Evolutionary conservation across 2,797 vertebrate genomes (phyloP).

Genomic region (Chelmon rostratus): DNA sequence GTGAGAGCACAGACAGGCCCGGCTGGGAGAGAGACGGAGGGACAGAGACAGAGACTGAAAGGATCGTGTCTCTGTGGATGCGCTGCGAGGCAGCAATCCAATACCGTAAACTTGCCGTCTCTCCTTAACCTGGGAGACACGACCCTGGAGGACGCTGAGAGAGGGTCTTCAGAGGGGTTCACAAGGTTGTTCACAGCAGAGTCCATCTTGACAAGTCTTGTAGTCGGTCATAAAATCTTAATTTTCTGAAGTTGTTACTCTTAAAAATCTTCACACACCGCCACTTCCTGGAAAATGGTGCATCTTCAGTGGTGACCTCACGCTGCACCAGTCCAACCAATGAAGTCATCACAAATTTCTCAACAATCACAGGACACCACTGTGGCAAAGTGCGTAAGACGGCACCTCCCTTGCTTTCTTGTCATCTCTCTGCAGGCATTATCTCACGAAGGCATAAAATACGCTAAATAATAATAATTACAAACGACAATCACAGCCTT

Average conservation of each 20-base stretch:
- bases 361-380: neutral
- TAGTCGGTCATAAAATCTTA: neutral
- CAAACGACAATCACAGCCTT: neutral
- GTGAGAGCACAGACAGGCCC: constrained; percentile 73
- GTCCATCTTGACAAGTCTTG: constrained; percentile 28
- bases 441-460: neutral
- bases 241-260: constrained; percentile 16
- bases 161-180: constrained; percentile 52
- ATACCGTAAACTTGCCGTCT: constrained; percentile 73
- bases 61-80: constrained; percentile 62
- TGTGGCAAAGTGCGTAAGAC: neutral
- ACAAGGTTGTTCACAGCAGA: constrained; percentile 35
- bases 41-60: constrained; percentile 43
- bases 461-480: neutral
- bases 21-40: constrained; percentile 45
- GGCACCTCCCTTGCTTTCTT: neutral
- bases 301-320: constrained; percentile 28
- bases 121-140: constrained; percentile 55
- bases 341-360: neutral
- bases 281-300: constrained; percentile 9
- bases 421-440: neutral
- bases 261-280: neutral
- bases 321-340: neutral
- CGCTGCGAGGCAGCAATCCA: constrained; percentile 61
- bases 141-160: constrained; percentile 40